Base-by-base conservation (phyloP, 1,140 invertebrate genomes). In the Leptoteleia sp. region DNA sequence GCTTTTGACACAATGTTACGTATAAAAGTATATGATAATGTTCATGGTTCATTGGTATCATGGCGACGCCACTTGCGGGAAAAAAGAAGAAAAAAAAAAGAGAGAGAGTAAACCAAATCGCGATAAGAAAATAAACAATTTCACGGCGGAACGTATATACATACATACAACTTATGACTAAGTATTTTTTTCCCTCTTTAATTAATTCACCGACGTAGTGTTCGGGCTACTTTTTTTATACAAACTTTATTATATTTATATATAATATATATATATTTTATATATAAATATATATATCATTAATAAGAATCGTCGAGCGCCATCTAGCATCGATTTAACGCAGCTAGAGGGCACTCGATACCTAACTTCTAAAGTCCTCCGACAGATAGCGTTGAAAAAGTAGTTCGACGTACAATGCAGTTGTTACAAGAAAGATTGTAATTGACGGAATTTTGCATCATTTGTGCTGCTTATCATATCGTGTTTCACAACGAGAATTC, bases 11-110 rank as follows among this genome's bases (percentile, higher is more conserved):
- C 48, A 22, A 33, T 6, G 37, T 52, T 54, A 61, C 40, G 25
- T 70, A 64, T 22, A 76, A 64, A 76, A 76, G 4, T 72, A 31
- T 76, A 70, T 57, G 73, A 54, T 76, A 59, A 70, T 65, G 57
- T 70, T 76, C 48, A 59, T 70, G 72, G 38, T 55, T 47, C 31
- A 31, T 57, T 16, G 19, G 43, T 45, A 33, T 50, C 40, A 62
- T 52, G 50, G 65, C 50, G 31, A 38, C 19, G 16, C 37, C 47
- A 54, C 12, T 40, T 31, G 37, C 27, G 7, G 3, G 4, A 4
- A 37, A 50, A 35, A 9, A n/a, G n/a, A n/a, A n/a, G n/a, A n/a
- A n/a, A n/a, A n/a, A n/a, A n/a, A n/a, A n/a, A n/a, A n/a, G n/a
- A n/a, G n/a, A n/a, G n/a, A n/a, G 38, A 43, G 25, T 0, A 35